phyloP scores from a whole-genome alignment of 2,888 invertebrate species.

The Macrophya alboannulata region DNA sequence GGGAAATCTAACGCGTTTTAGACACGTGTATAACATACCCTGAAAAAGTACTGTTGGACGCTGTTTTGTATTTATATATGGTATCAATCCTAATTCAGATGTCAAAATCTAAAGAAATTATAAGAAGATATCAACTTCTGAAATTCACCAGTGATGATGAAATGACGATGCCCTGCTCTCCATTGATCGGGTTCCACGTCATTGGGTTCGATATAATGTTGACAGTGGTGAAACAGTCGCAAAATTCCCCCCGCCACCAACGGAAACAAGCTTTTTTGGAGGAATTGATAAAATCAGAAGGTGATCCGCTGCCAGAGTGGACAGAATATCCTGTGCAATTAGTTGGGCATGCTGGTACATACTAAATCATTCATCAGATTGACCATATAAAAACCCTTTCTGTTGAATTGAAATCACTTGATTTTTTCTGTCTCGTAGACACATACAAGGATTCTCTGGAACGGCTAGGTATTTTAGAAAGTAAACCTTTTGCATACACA shows the following conservation, averaged over 20 bases:
- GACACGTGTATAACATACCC: no score
- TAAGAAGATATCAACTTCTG: background rate
- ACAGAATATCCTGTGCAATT: slow-evolving; percentile 26
- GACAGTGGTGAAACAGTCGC: slow-evolving; percentile 2
- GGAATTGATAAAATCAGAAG: slow-evolving; percentile 24
- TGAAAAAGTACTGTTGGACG: background rate
- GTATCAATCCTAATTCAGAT: slow-evolving; percentile 33
- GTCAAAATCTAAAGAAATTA: background rate
- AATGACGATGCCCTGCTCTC: background rate
- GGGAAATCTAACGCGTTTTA: no score
- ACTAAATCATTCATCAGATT: slow-evolving; percentile 12
- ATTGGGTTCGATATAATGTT: slow-evolving; percentile 27
- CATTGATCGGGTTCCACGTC: slow-evolving; percentile 25
- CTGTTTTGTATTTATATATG: background rate
- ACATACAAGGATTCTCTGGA: slow-evolving; percentile 17
- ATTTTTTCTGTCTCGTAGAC: slow-evolving; percentile 10
- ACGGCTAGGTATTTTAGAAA: slow-evolving; percentile 24
- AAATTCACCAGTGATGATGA: background rate
- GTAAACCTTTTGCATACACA: slow-evolving; percentile 23
- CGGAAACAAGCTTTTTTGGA: background rate
- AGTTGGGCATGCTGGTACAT: slow-evolving; percentile 34
- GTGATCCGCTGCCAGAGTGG: slow-evolving; percentile 2
- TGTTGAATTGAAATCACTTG: background rate
- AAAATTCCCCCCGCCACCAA: slow-evolving; percentile 33
- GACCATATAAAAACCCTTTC: background rate